Evolutionary conservation across 35 echinoderm and acorn worm species (phyloP), one percentile per base, ranked within the genome.

Genomic region (Amphiura filiformis): DNA sequence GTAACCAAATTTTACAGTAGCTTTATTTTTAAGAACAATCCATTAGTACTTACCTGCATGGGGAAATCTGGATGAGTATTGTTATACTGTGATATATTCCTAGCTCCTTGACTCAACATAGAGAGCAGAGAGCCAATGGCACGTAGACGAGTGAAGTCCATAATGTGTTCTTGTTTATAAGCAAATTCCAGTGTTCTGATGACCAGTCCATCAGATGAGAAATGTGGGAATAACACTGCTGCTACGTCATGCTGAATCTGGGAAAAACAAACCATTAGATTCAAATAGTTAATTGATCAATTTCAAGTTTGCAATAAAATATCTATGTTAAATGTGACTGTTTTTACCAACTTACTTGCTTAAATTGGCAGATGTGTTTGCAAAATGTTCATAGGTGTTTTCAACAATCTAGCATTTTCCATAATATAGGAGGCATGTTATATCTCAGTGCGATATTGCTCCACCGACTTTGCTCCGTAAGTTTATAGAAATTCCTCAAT

Each of bases 131-230:
- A 94, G 31, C 93, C 93, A 35, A 99, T 61, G 38, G 92, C 96
- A 41, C 95, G 75, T 22, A 99, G 82, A 34, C 96, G 90, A 56
- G 96, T 94, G 84, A 99, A 99, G 81, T 99, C 96, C 96, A 99
- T 94, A n/a, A 99, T 94, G 76, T 99, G 96, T 39, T 99, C 96
- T 75, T 99, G 92, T 37, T 65, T 86, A 40, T 86, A 80, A 0
- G 95, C 92, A 76, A 91, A 97, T 79, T 97, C 95, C 26, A 97
- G 56, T 12, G 85, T 56, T 1, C 91, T 85, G 34, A 97, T 92
- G 14, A 94, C 92, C 61, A 97, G 35, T 1, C 92, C 95, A 56
- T 97, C 95, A 17, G 91, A 88, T 11, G 75, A 61, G 57, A 97
- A 97, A 82, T 97, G 95, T 37, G 89, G 89, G 32, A 82, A 38